Percentiles rank a stretch among this genome's conserved stretches.
These are phyloP conservation scores for Galagoides demidoff DNA, from an alignment of 2,797 vertebrate species.

Conservation along the genomic window DNA sequence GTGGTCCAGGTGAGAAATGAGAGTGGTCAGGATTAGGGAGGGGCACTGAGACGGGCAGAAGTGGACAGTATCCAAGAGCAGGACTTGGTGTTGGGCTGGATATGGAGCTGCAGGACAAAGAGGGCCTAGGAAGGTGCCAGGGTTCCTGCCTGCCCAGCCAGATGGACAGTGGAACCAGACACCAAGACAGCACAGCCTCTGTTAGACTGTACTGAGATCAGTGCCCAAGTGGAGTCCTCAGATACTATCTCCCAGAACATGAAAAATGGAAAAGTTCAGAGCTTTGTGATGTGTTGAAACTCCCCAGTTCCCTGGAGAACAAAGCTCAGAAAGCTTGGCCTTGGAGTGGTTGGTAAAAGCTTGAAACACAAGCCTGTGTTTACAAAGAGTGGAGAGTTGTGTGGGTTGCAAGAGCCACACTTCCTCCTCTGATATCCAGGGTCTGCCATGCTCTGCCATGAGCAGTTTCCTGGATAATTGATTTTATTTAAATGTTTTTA, in stretches of 20 bases:
- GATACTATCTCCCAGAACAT: rapidly evolving
- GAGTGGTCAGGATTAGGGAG: background rate
- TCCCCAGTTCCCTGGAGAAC: background rate
- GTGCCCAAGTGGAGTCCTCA: background rate
- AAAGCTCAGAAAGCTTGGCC: background rate
- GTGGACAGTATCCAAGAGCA: background rate
- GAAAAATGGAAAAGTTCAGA: background rate
- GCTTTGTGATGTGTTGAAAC: background rate
- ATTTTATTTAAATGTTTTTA: background rate
- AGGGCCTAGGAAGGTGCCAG: background rate
- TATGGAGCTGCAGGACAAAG: background rate
- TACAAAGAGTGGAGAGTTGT: background rate
- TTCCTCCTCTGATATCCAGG: background rate
- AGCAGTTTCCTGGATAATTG: background rate
- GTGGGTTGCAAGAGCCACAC: background rate
- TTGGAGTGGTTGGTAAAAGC: background rate
- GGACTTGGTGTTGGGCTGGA: background rate
- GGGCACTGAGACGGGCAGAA: background rate
- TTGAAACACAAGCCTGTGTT: background rate
- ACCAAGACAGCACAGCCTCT: rapidly evolving
- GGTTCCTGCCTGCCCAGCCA: too few relatives aligned
- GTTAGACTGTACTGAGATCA: rapidly evolving
- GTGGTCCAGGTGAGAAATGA: background rate
- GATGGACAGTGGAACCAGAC: background rate
- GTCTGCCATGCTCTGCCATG: background rate